These are phyloP conservation scores for Nomada goodeniana DNA, from an alignment of 2,888 invertebrate genomes.

Conservation along the genomic window DNA sequence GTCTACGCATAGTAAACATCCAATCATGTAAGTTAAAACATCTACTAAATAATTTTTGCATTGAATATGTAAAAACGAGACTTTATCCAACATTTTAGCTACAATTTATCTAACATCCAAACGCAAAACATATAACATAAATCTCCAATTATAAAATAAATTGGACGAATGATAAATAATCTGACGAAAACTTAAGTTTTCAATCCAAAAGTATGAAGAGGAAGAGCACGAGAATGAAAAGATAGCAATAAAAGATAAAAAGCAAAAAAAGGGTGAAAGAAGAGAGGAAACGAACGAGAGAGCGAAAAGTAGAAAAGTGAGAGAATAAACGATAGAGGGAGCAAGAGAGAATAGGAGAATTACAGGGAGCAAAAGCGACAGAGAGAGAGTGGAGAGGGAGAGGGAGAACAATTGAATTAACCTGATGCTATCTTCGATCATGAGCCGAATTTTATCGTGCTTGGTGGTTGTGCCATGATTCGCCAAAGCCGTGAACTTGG, in stretches of 20 bases:
- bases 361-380: not conserved
- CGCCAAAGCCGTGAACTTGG: constrained; percentile 76
- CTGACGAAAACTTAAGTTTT: not conserved
- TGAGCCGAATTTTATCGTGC: constrained; percentile 86
- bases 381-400: not conserved
- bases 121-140: not conserved
- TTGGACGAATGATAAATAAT: not conserved
- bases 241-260: not conserved
- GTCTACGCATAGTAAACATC: too few relatives aligned
- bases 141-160: not conserved
- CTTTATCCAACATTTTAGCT: not conserved
- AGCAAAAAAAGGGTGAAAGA: not conserved
- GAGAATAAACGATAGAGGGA: not conserved
- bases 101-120: too few relatives aligned
- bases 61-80: too few relatives aligned
- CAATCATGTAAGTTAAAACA: too few relatives aligned
- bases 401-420: constrained; percentile 75
- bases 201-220: too few relatives aligned
- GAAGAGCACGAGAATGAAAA: not conserved
- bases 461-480: constrained; percentile 76
- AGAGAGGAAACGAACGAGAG: not conserved
- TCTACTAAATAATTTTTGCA: too few relatives aligned
- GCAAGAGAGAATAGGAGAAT: not conserved
- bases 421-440: constrained; percentile 89
- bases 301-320: not conserved